Evolutionary conservation across 2,888 invertebrate genomes (phyloP), one percentile per base, ranked within the genome.

Genomic region (Trilocha varians): DNA sequence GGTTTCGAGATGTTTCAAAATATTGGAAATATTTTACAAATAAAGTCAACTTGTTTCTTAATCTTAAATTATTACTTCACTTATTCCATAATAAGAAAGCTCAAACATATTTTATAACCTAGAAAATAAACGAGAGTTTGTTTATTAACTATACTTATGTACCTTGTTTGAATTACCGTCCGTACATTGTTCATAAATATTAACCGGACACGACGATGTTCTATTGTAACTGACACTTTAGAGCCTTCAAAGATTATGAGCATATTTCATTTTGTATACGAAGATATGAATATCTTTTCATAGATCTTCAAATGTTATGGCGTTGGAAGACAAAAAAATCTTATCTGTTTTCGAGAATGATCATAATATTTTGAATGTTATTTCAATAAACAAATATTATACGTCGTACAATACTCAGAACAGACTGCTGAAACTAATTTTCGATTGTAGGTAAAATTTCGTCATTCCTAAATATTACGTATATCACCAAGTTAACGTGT

Each of bases 221-320:
- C 60, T 52, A 57, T 61, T 66, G 70, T 71, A 70, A 70, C 65
- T 42, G 61, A 70, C 60, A 57, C 62, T 55, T 25, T 25, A 11
- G 25, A 25, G 25, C 25, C 25, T 4, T 3, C 25, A 25, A 25
- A 25, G 25, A 34, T 13, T 34, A 34, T 14, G 15, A 13, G 34
- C 13, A 5, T 34, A 15, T 34, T 15, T 25, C 25, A 25, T 25
- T 25, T 25, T 25, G 25, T 25, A 25, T 25, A 25, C 11, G 6
- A 25, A 25, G 25, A 25, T 25, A 25, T 25, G 25, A 25, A 25
- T 25, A 25, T 13, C 13, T 34, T 34, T 34, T 13, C 13, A 34
- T 34, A 13, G 15, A 34, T 34, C 15, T 34, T 15, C 34, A 34
- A 34, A 11, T 6, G 34, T 14, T 13, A 25, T 25, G 11, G 25